Conservation (phyloP, 1,140 invertebrate species). For the Cydia amplana region DNA sequence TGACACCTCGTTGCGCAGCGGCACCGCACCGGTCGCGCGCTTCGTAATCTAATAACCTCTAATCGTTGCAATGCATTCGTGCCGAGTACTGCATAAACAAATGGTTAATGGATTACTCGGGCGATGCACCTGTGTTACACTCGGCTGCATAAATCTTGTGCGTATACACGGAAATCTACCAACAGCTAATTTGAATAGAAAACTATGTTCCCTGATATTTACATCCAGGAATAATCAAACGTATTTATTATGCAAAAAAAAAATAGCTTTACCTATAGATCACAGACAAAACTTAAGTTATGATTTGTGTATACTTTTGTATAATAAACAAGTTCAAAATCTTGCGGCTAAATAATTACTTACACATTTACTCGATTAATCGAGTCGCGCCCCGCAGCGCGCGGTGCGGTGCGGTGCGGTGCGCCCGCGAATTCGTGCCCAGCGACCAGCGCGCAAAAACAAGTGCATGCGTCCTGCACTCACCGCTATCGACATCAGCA, state of each 20-base stretch:
- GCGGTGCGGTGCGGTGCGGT: constrained; percentile 7
- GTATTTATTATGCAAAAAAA: too few species aligned
- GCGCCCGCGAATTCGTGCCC: constrained; percentile 8
- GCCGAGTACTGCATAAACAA: constrained; percentile 9
- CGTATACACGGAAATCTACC: background rate
- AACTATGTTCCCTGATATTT: background rate
- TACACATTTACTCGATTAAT: constrained; percentile 7
- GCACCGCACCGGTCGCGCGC: constrained; percentile 7
- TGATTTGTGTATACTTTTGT: background rate
- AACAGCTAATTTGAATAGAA: background rate
- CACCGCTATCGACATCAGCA: background rate
- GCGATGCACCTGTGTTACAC: background rate
- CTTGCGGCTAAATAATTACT: constrained; percentile 1
- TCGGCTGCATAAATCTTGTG: background rate
- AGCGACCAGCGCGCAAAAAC: background rate
- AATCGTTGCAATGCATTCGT: background rate
- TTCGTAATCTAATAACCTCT: constrained; percentile 17
- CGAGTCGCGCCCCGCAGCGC: background rate
- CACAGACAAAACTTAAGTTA: background rate
- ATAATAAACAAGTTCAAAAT: background rate
- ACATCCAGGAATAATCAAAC: background rate
- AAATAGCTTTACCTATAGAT: too few species aligned
- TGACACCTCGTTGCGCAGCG: constrained; percentile 5
- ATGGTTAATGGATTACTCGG: background rate
- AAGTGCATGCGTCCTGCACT: background rate